A percentile compares a stretch with the other conserved stretches of the same genome.
Evolutionary conservation across 37 sponge, comb jelly and placozoan species (phyloP).

Genomic region (Hormiphora californensis): DNA sequence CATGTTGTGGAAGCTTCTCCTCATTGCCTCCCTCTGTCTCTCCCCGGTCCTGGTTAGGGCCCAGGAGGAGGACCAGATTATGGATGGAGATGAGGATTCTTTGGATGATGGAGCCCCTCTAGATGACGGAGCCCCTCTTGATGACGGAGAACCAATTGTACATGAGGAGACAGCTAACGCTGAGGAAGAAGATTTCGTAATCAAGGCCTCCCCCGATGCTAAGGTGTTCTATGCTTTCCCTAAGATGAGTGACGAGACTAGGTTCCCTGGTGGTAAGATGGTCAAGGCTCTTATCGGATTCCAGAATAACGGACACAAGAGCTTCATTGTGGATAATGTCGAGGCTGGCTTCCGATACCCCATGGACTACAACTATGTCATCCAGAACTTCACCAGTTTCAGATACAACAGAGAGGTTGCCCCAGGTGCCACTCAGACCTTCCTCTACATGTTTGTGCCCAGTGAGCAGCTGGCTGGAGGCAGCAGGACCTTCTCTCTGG

Average conservation of each 20-base stretch:
- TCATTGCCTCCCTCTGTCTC: constrained; percentile 22
- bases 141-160: background rate
- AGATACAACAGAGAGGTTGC: background rate
- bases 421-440: constrained; percentile 20
- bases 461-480: constrained; percentile 40
- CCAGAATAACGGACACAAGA: constrained; percentile 38
- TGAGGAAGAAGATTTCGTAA: constrained; percentile 70
- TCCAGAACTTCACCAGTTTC: constrained; percentile 77
- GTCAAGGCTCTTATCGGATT: constrained; percentile 41
- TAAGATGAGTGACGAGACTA: constrained; percentile 27
- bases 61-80: constrained; percentile 11
- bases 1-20: constrained; percentile 25
- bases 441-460: constrained; percentile 46
- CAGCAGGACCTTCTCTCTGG: constrained; percentile 25
- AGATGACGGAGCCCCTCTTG: constrained; percentile 6
- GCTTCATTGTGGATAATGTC: constrained; percentile 52
- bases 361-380: constrained; percentile 82
- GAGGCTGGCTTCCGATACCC: constrained; percentile 65
- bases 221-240: constrained; percentile 65
- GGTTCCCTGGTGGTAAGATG: constrained; percentile 46
- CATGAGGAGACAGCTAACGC: constrained; percentile 66
- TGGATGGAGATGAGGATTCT: background rate
- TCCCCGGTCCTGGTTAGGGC: background rate
- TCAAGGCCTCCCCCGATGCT: constrained; percentile 68
- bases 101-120: background rate